Percentiles rank a stretch among this genome's conserved stretches.
Evolutionary conservation across 2,888 invertebrate genomes (phyloP).

Genomic region (Chrysina gloriosa): DNA sequence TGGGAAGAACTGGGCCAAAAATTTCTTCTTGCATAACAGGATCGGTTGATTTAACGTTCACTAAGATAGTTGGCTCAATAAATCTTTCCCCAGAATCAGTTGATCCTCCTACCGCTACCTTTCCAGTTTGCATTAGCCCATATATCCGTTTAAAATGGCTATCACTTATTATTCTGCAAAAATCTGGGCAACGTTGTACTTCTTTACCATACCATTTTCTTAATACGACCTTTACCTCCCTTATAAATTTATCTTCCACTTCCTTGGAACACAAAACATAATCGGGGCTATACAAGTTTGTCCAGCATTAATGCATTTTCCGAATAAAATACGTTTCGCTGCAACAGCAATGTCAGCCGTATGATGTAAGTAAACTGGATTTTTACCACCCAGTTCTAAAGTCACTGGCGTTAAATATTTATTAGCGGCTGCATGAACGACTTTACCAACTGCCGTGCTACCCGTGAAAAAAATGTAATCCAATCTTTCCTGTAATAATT

Average conservation of each 20-base stretch:
- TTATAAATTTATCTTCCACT: conserved; percentile 72
- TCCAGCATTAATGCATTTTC: conserved; percentile 91
- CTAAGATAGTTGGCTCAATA: conserved; percentile 50
- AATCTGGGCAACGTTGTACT: conserved; percentile 81
- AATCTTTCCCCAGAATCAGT: conserved; percentile 79
- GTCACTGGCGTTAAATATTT: conserved; percentile 93
- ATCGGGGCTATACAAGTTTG: conserved; percentile 97
- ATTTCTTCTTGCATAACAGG: conserved; percentile 92
- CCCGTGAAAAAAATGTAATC: conserved; percentile 98
- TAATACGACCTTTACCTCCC: conserved; percentile 70
- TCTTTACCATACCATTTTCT: conserved; percentile 88
- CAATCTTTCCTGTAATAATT: conserved; percentile 80
- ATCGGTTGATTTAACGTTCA: conserved; percentile 71
- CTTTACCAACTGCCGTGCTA: conserved; percentile 84
- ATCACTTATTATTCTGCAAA: conserved; percentile 84
- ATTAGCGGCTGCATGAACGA: conserved; percentile 89
- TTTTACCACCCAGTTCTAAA: conserved; percentile 86
- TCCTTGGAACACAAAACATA: conserved; percentile 89
- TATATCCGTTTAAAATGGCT: conserved; percentile 82
- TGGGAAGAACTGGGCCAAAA: conserved; percentile 96
- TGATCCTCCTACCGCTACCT: conserved; percentile 84
- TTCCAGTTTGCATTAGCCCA: conserved; percentile 76
- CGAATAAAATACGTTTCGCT: conserved; percentile 61
- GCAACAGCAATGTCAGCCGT: conserved; percentile 81
- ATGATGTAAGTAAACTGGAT: conserved; percentile 91